Base-by-base conservation (phyloP, 2,797 vertebrate genomes). In the Sebastes diaconus region DNA sequence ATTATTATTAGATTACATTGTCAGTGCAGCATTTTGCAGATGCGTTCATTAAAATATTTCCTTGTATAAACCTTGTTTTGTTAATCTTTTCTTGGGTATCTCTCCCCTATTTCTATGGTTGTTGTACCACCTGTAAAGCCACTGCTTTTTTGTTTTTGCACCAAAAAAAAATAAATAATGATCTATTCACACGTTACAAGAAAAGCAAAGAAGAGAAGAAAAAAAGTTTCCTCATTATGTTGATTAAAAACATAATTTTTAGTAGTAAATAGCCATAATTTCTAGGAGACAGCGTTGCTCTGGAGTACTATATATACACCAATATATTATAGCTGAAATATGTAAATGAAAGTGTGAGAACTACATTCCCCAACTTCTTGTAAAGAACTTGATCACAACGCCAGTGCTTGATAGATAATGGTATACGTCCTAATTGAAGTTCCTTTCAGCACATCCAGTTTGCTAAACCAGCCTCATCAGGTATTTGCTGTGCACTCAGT, bases 31-130 rank as follows among this genome's bases (percentile, higher is more conserved):
- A 46, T 42, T 42, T 42, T 42, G 16, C 16, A 46, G 42, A 46
- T 52, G 50, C 50, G 0, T 52, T 52, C 8, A 52, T 4, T 54
- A 10, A 54, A n/a, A 46, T 46, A 46, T 50, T 50, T 50, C 16
- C 46, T 50, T 46, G 42, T 46, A 46, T 18, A 46, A 0, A 46
- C 7, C 42, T 46, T 50, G 18, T 50, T 50, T 50, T 50, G 0
- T 50, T 50, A 0, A 20, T 50, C 7, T 50, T 50, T 50, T 50
- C 0, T 9, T 18, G 42, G 42, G 16, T 16, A 46, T 18, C 16
- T 46, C 6, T 46, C 13, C 39, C 2, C 39, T 42, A 42, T 42
- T 42, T 42, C 0, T 42, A 42, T 0, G 39, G 0, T 42, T 42
- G 39, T 46, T 46, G 14, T 46, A 46, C 42, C 42, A 46, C 16